A percentile compares a stretch with the other conserved stretches of the same genome.
These are phyloP conservation scores for Zophobas atratus DNA, from an alignment of 1,140 invertebrate genomes.

Conservation along the genomic window DNA sequence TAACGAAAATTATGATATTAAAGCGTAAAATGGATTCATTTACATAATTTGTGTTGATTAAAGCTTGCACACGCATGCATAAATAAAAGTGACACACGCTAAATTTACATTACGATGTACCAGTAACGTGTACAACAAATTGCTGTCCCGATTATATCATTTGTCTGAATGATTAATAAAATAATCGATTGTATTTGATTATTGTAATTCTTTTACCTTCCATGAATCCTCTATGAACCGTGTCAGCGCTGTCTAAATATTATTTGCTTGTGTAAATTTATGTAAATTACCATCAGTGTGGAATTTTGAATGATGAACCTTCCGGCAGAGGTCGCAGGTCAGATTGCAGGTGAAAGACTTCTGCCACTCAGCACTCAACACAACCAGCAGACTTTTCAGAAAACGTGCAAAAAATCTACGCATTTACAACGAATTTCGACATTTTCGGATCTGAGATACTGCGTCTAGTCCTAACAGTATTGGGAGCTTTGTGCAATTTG, in stretches of 20 bases:
- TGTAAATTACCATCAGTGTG: constrained; percentile 22
- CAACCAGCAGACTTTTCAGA: constrained; percentile 22
- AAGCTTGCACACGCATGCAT: not conserved
- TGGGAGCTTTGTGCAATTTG: no score
- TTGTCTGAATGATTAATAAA: constrained; percentile 22
- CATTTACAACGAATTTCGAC: not conserved
- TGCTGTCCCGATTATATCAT: not conserved
- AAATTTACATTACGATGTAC: constrained; percentile 3
- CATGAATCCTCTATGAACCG: not conserved
- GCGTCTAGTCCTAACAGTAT: no score
- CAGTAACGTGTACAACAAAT: constrained; percentile 14
- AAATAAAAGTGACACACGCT: not conserved
- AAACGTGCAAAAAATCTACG: constrained; percentile 30
- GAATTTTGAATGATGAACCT: constrained; percentile 36
- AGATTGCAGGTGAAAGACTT: constrained; percentile 22
- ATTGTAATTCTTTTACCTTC: constrained; percentile 17
- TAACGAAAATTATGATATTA: not conserved
- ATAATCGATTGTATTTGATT: constrained; percentile 14
- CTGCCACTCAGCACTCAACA: constrained; percentile 31
- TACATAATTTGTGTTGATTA: constrained; percentile 15
- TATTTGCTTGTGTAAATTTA: constrained; percentile 40
- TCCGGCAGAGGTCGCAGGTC: constrained; percentile 30
- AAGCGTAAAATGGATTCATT: not conserved
- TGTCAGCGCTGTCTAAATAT: constrained; percentile 25
- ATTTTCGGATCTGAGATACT: not conserved